Evolutionary conservation across 2,888 invertebrate genomes (phyloP), one percentile per base, ranked within the genome.

Genomic region (Ornithoptera alexandrae): DNA sequence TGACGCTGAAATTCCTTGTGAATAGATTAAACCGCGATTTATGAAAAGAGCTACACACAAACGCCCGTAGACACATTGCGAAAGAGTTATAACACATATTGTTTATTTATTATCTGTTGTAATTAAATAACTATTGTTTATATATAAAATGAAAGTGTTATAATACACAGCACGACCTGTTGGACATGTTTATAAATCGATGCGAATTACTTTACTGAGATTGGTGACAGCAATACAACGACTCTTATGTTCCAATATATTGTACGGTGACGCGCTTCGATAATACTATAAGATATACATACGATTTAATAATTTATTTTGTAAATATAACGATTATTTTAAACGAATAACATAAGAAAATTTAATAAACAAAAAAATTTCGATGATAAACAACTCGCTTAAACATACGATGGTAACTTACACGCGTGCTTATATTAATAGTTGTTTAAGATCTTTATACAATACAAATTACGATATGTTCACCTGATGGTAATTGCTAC

Each of bases 1-100:
- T 81, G 0, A 89, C 84, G 58, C 82, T 85, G 72, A 89, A 90
- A 67, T 79, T 79, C 73, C 88, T 80, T 7, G 75, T 75, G 53
- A 79, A 76, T 53, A 73, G 72, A 36, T 80, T 71, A 59, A 70
- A 78, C 4, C 69, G 76, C 24, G 74, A 56, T 67, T 65, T 71
- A 5, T 73, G 73, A 56, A 79, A 74, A 62, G 80, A 61, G 64
- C 76, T 77, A 46, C 70, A 80, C 57, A 79, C 73, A 57, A 78
- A 77, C 50, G 78, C 73, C 71, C 78, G 81, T 36, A 84, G 74
- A 36, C 81, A 78, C 46, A 80, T 70, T 12, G 84, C 18, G 67
- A 20, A 87, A 76, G 81, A 81, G 70, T 84, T 86, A 69, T 86
- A 86, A 75, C 83, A 84, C 87, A 88, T 88, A 76, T 61, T 53